These are phyloP conservation scores for Eulemur rubriventer DNA, from an alignment of 2,797 vertebrate genomes.

Conservation along the genomic window DNA sequence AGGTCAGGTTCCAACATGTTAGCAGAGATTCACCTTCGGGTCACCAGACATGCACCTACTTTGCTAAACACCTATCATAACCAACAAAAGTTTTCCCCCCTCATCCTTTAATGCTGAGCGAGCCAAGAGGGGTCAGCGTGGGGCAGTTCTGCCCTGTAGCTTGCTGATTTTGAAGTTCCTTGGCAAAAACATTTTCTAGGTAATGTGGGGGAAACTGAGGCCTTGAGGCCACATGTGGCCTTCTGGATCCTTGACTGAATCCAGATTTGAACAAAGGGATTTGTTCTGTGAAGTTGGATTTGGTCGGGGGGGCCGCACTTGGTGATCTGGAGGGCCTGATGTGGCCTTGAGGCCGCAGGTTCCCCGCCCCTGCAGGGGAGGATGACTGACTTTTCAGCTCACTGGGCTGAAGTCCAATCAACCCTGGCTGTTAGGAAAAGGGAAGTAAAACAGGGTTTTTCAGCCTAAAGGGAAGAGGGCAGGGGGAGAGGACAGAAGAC, in stretches of 20 bases:
- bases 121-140: neutral
- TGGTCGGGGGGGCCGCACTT: neutral
- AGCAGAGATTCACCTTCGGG: slow-evolving; percentile 61
- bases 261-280: neutral
- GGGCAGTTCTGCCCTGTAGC: neutral
- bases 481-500: neutral
- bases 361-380: neutral
- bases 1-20: slow-evolving; percentile 65
- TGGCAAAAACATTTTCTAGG: neutral
- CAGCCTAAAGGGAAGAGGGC: neutral
- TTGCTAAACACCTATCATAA: slow-evolving; percentile 31
- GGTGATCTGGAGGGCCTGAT: neutral
- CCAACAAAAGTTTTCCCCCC: neutral
- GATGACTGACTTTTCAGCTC: neutral
- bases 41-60: slow-evolving; percentile 59
- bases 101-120: neutral
- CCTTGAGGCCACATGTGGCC: neutral
- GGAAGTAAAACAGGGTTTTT: neutral
- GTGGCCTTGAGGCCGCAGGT: neutral
- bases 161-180: neutral
- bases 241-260: neutral
- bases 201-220: neutral
- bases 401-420: neutral
- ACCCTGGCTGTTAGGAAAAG: neutral
- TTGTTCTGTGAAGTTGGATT: neutral